Evolutionary conservation across 2,113 vertebrate genomes (phyloP).

Genomic region (Hippocampus comes): DNA sequence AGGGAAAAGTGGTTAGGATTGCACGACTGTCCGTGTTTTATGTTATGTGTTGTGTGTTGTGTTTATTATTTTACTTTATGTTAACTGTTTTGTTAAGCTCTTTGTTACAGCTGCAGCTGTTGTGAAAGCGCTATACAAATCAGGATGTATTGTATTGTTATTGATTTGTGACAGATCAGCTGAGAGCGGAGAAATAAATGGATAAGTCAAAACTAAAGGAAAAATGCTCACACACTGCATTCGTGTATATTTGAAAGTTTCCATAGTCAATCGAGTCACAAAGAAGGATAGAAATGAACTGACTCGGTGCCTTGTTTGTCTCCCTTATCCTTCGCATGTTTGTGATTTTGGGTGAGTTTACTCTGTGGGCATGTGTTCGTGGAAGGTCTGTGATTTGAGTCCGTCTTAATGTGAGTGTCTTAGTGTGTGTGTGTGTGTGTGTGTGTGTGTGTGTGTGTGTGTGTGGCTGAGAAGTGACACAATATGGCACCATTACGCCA

Average conservation of each 20-base stretch:
- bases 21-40: too few species aligned
- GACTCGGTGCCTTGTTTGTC: neutral
- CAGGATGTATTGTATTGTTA: too few species aligned
- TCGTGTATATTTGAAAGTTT: neutral
- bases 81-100: too few species aligned
- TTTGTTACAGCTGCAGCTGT: too few species aligned
- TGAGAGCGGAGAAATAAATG: neutral
- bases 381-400: slow-evolving; percentile 24
- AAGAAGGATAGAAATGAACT: neutral
- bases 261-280: neutral
- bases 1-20: too few species aligned
- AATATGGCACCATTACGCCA: slow-evolving; percentile 76
- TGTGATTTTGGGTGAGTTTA: slow-evolving; percentile 14
- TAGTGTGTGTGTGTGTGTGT: slow-evolving; percentile 16
- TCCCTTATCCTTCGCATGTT: slow-evolving; percentile 2
- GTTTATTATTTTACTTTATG: too few species aligned
- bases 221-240: neutral
- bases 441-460: slow-evolving; percentile 20
- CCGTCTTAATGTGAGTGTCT: slow-evolving; percentile 18
- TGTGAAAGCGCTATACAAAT: too few species aligned
- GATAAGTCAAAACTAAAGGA: neutral
- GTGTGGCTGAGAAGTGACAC: slow-evolving; percentile 45
- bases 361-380: slow-evolving; percentile 22
- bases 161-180: slow-evolving; percentile 1
- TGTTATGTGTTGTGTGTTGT: too few species aligned